Evolutionary conservation across 1,140 invertebrate species (phyloP), one percentile per base, ranked within the genome.

Genomic region (Ostrea edulis): DNA sequence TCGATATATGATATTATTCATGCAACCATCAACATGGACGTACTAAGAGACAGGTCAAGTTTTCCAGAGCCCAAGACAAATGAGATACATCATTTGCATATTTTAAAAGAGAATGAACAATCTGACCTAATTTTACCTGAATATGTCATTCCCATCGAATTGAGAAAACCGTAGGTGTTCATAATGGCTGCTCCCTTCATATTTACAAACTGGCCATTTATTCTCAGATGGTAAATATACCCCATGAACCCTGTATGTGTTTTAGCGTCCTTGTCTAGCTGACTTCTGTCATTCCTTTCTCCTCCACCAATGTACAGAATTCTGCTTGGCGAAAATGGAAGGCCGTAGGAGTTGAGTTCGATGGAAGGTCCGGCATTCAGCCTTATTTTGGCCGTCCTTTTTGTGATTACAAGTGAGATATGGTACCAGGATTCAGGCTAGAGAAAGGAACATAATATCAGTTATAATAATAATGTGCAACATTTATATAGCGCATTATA

Each of bases 241-340:
- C 82, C 82, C 44, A 53, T 22, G 7, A 83, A 54, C 5, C 82
- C 82, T 4, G 12, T 20, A 22, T 20, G 17, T 25, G 44, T 52
- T 51, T 54, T 11, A 4, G 44, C 53, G 3, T 22, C 17, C 14
- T n/a, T 83, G 51, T 83, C 17, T 14, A 83, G 44, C 52, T 53
- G 44, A 83, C 22, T 22, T 52, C 29, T 83, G 52, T 86, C 85
- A 0, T 53, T 35, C 20, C 12, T 86, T 71, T 86, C 85, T 29
- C 85, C 85, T 54, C 65, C 85, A 86, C 85, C 85, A 9, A 86
- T 35, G 12, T 25, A 86, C 25, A 86, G 20, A 53, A 29, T 51
- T 54, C 62, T 53, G 65, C 71, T 68, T 9, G 71, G 12, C 12
- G 53, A 35, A 29, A 68, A 86, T 0, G 68, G 22, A 5, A 53